Evolutionary conservation across 2,113 vertebrate genomes (phyloP).

Genomic region (Centropristis striata): DNA sequence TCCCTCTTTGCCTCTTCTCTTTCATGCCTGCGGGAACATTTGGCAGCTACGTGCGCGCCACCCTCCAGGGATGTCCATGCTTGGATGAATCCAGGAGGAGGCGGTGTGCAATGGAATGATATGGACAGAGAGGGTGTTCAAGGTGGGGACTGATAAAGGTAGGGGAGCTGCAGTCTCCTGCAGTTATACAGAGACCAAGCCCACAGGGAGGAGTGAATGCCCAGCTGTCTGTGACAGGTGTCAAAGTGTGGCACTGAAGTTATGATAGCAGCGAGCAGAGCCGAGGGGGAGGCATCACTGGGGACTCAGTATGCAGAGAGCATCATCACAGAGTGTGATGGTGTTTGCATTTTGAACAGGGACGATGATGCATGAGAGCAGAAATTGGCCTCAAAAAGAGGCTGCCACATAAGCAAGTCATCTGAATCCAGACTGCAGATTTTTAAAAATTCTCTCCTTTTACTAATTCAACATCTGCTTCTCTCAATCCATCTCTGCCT

Average conservation of each 20-base stretch:
- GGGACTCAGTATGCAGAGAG: conserved; percentile 37
- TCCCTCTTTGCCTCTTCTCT: conserved; percentile 7
- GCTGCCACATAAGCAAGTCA: conserved; percentile 1
- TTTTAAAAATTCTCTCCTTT: not conserved
- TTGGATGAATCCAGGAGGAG: conserved; percentile 39
- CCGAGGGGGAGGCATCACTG: not conserved
- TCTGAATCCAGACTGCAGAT: conserved; percentile 1
- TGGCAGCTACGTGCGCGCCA: conserved; percentile 11
- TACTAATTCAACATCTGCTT: conserved; percentile 30
- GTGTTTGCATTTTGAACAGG: conserved; percentile 35
- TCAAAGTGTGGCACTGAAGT: conserved; percentile 26
- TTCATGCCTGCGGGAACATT: conserved; percentile 35
- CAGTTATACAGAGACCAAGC: conserved; percentile 7
- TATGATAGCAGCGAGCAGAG: conserved; percentile 24
- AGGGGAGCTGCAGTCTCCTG: conserved; percentile 35
- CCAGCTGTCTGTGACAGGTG: conserved; percentile 45
- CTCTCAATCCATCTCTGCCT: conserved; percentile 10
- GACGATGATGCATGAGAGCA: not conserved
- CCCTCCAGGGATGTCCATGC: conserved; percentile 32
- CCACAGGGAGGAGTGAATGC: conserved; percentile 12
- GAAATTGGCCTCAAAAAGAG: not conserved
- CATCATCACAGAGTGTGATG: conserved; percentile 8
- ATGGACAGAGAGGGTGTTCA: conserved; percentile 32
- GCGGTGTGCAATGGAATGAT: conserved; percentile 32
- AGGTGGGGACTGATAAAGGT: conserved; percentile 41